These are phyloP conservation scores for Hippocampus barbouri DNA, from an alignment of 2,113 vertebrate species.

Conservation along the genomic window DNA sequence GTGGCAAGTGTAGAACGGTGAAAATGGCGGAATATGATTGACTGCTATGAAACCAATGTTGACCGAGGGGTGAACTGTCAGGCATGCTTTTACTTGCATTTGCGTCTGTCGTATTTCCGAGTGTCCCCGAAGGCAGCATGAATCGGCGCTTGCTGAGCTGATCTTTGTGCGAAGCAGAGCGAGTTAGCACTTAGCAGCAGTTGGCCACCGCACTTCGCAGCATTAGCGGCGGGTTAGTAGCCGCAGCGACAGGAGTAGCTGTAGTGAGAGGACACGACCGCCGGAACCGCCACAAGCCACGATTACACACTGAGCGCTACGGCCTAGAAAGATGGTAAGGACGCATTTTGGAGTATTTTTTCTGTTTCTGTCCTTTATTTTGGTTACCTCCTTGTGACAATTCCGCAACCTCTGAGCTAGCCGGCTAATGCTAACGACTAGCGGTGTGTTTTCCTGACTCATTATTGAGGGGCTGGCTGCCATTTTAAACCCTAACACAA, in stretches of 20 bases:
- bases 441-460: constrained; percentile 69
- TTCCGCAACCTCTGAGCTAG: constrained; percentile 30
- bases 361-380: too few species aligned
- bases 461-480: constrained; percentile 65
- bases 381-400: background rate
- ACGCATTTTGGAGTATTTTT: background rate
- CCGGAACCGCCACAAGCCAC: background rate
- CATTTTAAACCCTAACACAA: constrained; percentile 54
- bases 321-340: constrained; percentile 59
- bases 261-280: background rate
- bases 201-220: constrained; percentile 49
- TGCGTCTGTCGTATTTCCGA: constrained; percentile 16
- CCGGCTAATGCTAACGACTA: constrained; percentile 57
- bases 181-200: constrained; percentile 58
- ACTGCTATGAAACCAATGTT: too few species aligned
- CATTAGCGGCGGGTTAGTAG: constrained; percentile 13
- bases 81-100: background rate
- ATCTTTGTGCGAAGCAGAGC: constrained; percentile 65
- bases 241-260: background rate
- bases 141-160: constrained; percentile 47
- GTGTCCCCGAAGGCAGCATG: constrained; percentile 24
- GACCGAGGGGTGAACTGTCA: too few species aligned
- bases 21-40: too few species aligned
- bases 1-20: too few species aligned
- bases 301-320: constrained; percentile 11